phyloP scores from a whole-genome alignment of 1,140 invertebrate species.

The Delia radicum region DNA sequence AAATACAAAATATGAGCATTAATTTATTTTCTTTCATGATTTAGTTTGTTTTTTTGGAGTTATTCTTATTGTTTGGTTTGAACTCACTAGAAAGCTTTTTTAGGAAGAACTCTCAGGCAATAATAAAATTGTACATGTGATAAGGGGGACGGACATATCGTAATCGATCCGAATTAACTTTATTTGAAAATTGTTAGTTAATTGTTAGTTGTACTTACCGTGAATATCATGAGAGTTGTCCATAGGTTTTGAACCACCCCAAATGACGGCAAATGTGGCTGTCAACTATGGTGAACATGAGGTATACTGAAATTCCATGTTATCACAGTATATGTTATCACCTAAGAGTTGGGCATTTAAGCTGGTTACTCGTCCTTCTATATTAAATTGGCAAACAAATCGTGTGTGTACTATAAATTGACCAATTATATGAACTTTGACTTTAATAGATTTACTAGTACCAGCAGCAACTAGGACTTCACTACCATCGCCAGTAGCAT shows the following conservation, averaged over 20 bases:
- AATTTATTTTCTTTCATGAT: too few relatives aligned
- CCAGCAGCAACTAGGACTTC: slow-evolving; percentile 91
- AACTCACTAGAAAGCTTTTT: too few relatives aligned
- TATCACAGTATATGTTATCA: slow-evolving; percentile 92
- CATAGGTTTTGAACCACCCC: slow-evolving; percentile 90
- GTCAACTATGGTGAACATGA: slow-evolving; percentile 87
- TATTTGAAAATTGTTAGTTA: too few relatives aligned
- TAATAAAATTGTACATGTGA: too few relatives aligned
- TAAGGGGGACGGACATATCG: too few relatives aligned
- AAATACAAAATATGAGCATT: too few relatives aligned
- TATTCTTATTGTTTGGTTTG: too few relatives aligned
- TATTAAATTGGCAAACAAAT: slow-evolving; percentile 95
- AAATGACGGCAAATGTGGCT: slow-evolving; percentile 91
- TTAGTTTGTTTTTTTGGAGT: too few relatives aligned
- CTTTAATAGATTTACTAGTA: slow-evolving; percentile 83
- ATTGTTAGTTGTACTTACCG: too few relatives aligned
- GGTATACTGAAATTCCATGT: slow-evolving; percentile 88
- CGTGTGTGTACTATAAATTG: slow-evolving; percentile 92
- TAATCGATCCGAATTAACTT: too few relatives aligned
- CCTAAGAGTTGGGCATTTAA: slow-evolving; percentile 86
- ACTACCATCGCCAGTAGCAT: slow-evolving; percentile 81
- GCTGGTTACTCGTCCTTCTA: slow-evolving; percentile 88
- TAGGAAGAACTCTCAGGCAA: too few relatives aligned
- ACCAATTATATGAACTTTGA: slow-evolving; percentile 92
- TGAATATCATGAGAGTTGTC: slow-evolving; percentile 95